phyloP scores from a whole-genome alignment of 2,113 vertebrate genomes.

The Rhynchopsitta pachyrhyncha region DNA sequence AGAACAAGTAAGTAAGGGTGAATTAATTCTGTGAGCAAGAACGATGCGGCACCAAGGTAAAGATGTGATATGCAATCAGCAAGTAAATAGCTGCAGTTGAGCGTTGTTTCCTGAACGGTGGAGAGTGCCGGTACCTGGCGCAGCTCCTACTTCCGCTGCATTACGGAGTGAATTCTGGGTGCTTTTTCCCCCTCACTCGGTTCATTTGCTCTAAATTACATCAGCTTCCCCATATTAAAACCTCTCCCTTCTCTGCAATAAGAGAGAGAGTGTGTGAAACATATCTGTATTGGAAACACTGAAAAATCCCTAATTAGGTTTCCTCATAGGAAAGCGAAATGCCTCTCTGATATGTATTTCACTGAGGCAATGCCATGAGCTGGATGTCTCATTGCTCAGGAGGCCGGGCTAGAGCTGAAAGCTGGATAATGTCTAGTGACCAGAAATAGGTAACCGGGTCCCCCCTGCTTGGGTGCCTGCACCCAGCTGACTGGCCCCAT shows the following conservation, averaged over 20 bases:
- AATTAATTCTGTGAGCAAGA: background rate
- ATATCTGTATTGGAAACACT: background rate
- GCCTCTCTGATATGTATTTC: rapidly evolving
- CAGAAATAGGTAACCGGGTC: background rate
- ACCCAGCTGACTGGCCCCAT: rapidly evolving
- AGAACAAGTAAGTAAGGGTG: background rate
- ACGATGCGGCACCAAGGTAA: too few relatives aligned
- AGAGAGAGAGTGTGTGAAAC: background rate
- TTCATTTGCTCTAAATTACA: background rate
- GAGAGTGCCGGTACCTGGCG: rapidly evolving
- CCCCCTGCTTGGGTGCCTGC: rapidly evolving
- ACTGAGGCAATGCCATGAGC: background rate
- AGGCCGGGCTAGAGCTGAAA: background rate
- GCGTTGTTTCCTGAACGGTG: background rate
- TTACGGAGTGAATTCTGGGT: background rate
- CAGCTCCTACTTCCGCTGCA: rapidly evolving
- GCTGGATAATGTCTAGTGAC: rapidly evolving
- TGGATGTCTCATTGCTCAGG: background rate
- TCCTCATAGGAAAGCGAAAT: background rate
- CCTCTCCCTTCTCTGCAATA: background rate
- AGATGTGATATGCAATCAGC: rapidly evolving
- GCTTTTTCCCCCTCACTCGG: rapidly evolving
- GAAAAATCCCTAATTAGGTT: background rate
- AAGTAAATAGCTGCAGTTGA: background rate
- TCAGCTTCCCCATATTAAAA: rapidly evolving